phyloP scores from a whole-genome alignment of 2,113 vertebrate species.

The Illadopsis cleaveri region DNA sequence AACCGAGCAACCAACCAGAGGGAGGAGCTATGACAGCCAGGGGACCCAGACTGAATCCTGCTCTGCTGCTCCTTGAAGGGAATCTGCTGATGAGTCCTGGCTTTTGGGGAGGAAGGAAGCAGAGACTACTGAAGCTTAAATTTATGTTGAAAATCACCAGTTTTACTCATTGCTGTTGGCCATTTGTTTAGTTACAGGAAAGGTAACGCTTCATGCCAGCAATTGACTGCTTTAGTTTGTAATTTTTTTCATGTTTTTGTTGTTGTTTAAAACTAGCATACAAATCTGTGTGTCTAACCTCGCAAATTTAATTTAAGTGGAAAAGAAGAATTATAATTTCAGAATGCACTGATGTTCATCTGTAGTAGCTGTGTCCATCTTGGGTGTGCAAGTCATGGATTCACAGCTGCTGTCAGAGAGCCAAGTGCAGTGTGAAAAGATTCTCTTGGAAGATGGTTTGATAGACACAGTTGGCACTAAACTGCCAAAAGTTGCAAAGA shows the following conservation, averaged over 20 bases:
- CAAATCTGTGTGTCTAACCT: neutral
- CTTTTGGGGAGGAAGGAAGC: neutral
- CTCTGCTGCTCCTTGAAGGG: neutral
- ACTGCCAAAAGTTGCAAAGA: neutral
- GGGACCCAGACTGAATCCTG: neutral
- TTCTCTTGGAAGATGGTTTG: neutral
- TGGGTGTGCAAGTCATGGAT: neutral
- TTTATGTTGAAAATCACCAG: neutral
- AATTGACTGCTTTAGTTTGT: neutral
- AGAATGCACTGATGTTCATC: neutral
- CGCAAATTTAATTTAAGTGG: neutral
- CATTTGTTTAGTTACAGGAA: conserved; percentile 11
- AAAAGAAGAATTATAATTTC: neutral
- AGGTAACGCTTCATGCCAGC: neutral
- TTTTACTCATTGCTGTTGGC: conserved; percentile 10
- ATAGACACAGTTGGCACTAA: neutral
- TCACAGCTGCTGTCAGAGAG: neutral
- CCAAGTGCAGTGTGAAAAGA: neutral
- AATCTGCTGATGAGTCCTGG: neutral
- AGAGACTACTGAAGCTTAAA: neutral
- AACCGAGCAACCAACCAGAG: conserved; percentile 75
- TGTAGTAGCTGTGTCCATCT: neutral
- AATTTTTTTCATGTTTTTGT: neutral
- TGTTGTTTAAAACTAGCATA: conserved; percentile 21
- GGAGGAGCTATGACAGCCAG: conserved; percentile 81